A percentile compares a stretch with the other conserved stretches of the same genome.
phyloP scores from a whole-genome alignment of 2,888 invertebrate genomes.

The Dysmachus trigonus region DNA sequence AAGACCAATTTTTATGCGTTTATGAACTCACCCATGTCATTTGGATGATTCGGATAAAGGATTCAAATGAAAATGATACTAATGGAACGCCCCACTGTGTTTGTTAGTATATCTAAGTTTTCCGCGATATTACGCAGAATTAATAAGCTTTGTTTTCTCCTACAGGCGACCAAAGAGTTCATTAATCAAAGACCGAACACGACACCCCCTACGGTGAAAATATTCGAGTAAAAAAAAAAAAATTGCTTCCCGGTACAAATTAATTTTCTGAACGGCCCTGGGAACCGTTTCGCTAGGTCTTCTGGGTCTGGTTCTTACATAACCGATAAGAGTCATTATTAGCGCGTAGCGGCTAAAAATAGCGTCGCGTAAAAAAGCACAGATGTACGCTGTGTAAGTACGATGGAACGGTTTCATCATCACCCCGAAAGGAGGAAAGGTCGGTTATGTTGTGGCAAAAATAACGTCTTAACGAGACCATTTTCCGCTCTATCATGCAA shows the following conservation, averaged over 20 bases:
- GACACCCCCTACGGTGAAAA: background rate
- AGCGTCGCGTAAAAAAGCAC: background rate
- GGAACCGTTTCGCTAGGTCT: background rate
- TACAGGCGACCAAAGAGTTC: background rate
- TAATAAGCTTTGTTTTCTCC: background rate
- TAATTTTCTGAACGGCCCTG: background rate
- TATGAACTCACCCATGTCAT: too few species aligned
- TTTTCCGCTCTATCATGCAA: background rate
- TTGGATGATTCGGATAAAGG: too few species aligned
- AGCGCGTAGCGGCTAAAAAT: background rate
- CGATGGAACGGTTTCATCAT: background rate
- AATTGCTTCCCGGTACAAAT: background rate
- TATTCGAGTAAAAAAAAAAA: background rate
- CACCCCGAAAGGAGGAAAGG: background rate
- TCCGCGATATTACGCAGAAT: background rate
- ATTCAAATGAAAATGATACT: too few species aligned
- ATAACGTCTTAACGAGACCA: background rate
- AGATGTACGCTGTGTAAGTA: background rate
- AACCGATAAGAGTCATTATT: background rate
- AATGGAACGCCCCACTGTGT: too few species aligned
- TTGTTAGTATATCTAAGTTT: background rate
- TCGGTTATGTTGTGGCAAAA: background rate
- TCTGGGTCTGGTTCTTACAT: background rate
- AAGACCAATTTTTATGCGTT: too few species aligned
- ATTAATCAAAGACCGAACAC: background rate